Evolutionary conservation across 2,113 vertebrate genomes (phyloP).

Genomic region (Forbesichthys agassizii): DNA sequence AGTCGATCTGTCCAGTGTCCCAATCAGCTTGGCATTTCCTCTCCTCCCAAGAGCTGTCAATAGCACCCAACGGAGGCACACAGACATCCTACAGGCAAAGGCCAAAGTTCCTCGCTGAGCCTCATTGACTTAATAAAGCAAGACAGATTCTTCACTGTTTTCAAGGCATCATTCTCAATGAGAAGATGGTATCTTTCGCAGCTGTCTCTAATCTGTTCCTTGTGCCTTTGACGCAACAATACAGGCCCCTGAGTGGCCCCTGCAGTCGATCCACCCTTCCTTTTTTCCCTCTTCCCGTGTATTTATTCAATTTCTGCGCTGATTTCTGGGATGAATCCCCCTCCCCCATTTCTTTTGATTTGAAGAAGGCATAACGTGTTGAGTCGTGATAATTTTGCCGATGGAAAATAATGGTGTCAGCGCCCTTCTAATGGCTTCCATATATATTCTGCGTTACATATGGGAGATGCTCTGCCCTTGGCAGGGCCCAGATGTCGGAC

Average conservation of each 20-base stretch:
- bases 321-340: constrained; percentile 13
- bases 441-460: constrained; percentile 30
- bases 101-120: neutral
- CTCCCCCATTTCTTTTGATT: constrained; percentile 9
- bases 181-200: neutral
- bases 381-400: constrained; percentile 37
- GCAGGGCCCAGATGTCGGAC: constrained; percentile 38
- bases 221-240: neutral
- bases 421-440: constrained; percentile 56
- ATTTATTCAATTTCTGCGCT: constrained; percentile 1
- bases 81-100: constrained; percentile 2
- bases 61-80: constrained; percentile 54
- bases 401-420: constrained; percentile 53
- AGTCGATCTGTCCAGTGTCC: no score
- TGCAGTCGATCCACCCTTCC: neutral
- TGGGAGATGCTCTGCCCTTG: constrained; percentile 5
- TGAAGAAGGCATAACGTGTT: constrained; percentile 40
- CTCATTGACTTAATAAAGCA: neutral
- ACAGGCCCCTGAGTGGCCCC: neutral
- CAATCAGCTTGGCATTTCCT: constrained; percentile 4
- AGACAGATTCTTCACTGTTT: neutral
- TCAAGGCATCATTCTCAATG: neutral
- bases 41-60: constrained; percentile 21
- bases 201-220: neutral
- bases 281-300: neutral